A percentile compares a stretch with the other conserved stretches of the same genome.
Evolutionary conservation across 2,888 invertebrate species (phyloP).

Genomic region (Drosophila subsilvestris): DNA sequence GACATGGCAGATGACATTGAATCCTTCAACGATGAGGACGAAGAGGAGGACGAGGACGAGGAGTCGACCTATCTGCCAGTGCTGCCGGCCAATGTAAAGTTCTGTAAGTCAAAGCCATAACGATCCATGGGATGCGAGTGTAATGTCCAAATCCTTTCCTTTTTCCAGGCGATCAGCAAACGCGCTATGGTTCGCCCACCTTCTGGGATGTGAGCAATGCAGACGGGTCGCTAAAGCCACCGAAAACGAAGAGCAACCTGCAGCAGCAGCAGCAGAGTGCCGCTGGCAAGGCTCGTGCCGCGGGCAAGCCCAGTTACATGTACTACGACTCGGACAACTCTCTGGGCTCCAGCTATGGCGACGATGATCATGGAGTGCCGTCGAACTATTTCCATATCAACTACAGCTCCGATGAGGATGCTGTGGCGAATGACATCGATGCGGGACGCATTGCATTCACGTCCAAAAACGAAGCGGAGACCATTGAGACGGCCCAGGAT

Average conservation of each 20-base stretch:
- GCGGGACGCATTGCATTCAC: conserved; percentile 92
- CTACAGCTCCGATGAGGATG: conserved; percentile 78
- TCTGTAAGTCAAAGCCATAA: conserved; percentile 84
- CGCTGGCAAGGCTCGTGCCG: conserved; percentile 2
- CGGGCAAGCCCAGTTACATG: conserved; percentile 54
- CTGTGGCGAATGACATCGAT: conserved; percentile 83
- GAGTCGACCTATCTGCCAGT: conserved; percentile 85
- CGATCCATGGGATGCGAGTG: not conserved
- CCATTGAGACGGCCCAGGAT: conserved; percentile 88
- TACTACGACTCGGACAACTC: conserved; percentile 85
- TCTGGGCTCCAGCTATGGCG: conserved; percentile 85
- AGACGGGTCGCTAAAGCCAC: conserved; percentile 39
- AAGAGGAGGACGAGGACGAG: conserved; percentile 77
- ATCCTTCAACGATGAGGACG: conserved; percentile 83
- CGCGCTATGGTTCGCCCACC: conserved; percentile 84
- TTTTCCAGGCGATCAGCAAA: conserved; percentile 81
- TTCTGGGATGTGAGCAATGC: conserved; percentile 81
- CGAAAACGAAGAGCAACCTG: conserved; percentile 1
- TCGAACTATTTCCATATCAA: conserved; percentile 46
- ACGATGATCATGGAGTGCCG: conserved; percentile 80
- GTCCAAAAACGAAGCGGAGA: conserved; percentile 93
- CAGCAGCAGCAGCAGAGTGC: conserved; percentile 14
- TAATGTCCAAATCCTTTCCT: not conserved
- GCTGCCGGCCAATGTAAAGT: conserved; percentile 87
- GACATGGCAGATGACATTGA: conserved; percentile 89